These are phyloP conservation scores for Meghimatium bilineatum DNA, from an alignment of 2,888 invertebrate species.

Conservation along the genomic window DNA sequence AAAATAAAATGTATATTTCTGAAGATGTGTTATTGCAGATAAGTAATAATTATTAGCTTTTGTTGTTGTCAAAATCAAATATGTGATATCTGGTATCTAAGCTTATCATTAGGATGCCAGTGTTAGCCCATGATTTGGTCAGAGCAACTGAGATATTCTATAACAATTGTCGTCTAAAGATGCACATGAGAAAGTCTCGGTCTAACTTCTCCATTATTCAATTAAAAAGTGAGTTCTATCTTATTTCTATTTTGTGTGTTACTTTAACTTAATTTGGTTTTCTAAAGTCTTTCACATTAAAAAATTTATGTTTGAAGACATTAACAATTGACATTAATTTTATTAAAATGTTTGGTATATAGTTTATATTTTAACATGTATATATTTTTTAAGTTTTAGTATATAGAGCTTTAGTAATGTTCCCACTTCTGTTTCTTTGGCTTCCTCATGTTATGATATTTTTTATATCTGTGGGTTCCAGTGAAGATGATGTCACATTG, in stretches of 20 bases:
- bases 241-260: background rate
- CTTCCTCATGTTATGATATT: no score
- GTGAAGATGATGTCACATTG: no score
- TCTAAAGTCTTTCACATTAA: no score
- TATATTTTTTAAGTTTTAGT: no score
- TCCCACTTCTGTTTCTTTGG: no score
- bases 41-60: background rate
- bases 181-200: conserved; percentile 43
- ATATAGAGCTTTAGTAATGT: no score
- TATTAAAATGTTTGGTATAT: no score
- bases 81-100: background rate
- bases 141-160: conserved; percentile 40
- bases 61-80: background rate
- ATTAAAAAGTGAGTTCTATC: background rate
- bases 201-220: conserved; percentile 8
- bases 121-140: conserved; percentile 31
- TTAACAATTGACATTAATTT: no score
- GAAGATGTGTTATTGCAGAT: background rate
- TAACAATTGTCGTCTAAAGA: conserved; percentile 41
- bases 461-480: no score
- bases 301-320: no score
- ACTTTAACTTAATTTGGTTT: background rate
- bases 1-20: no score
- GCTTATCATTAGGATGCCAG: conserved; percentile 41
- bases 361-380: no score